Evolutionary conservation across 2,888 invertebrate genomes (phyloP).

Genomic region (Tanytarsus gracilentus): DNA sequence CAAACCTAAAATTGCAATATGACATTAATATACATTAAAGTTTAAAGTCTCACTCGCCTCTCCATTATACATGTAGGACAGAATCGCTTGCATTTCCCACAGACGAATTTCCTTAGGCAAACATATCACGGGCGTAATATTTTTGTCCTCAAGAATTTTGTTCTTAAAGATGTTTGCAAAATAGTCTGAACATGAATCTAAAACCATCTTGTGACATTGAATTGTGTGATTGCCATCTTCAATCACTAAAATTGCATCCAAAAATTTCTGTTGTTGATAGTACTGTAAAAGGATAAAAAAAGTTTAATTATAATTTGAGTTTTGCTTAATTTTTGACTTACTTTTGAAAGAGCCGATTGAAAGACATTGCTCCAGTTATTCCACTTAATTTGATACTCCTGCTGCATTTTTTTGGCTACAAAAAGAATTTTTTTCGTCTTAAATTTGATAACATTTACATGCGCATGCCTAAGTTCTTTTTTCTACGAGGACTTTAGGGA

Average conservation of each 20-base stretch:
- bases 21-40: not conserved
- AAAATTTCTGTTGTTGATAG: conserved; percentile 50
- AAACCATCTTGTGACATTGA: conserved; percentile 77
- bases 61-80: conserved; percentile 86
- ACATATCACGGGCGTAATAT: conserved; percentile 70
- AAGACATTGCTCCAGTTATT: conserved; percentile 44
- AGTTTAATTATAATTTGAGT: not conserved
- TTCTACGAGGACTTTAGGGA: not conserved
- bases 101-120: conserved; percentile 76
- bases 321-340: conserved; percentile 1
- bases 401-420: conserved; percentile 30
- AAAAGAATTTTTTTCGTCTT: too few species aligned
- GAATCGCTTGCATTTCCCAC: conserved; percentile 75
- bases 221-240: conserved; percentile 64
- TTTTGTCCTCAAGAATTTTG: conserved; percentile 64
- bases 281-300: conserved; percentile 33
- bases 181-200: conserved; percentile 78
- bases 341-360: conserved; percentile 42
- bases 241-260: conserved; percentile 81
- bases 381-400: conserved; percentile 44
- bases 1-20: not conserved
- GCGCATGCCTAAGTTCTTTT: not conserved
- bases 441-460: not conserved
- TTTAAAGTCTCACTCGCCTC: conserved; percentile 49
- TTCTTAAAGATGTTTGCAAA: conserved; percentile 69